These are phyloP conservation scores for Zygogramma bicolorata DNA, from an alignment of 2,888 invertebrate species.

Conservation along the genomic window DNA sequence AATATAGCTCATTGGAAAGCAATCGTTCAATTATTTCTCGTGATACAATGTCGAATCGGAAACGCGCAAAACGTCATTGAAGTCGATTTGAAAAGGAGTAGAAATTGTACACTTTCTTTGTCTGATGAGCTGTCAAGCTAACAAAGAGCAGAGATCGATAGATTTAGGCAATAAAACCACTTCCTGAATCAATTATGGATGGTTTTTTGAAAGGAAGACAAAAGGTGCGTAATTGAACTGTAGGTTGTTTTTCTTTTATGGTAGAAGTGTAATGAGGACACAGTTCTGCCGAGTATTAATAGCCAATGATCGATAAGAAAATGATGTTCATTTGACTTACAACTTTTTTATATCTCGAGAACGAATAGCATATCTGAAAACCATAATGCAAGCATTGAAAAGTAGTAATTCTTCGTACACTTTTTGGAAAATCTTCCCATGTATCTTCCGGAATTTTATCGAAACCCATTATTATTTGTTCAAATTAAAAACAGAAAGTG, in stretches of 20 bases:
- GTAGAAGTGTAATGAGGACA: neutral
- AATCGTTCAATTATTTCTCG: neutral
- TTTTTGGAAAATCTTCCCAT: too few relatives aligned
- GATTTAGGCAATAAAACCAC: neutral
- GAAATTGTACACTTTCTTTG: neutral
- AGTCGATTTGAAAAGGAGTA: conserved; percentile 5
- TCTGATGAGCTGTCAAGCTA: neutral
- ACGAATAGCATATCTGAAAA: too few relatives aligned
- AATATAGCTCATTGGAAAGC: neutral
- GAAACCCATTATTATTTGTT: too few relatives aligned
- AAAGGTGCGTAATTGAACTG: neutral
- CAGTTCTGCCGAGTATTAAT: neutral
- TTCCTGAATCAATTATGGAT: conserved; percentile 3
- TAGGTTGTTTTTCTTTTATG: neutral
- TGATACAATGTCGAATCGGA: neutral
- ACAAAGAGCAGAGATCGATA: neutral
- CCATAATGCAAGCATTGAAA: too few relatives aligned
- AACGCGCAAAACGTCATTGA: neutral
- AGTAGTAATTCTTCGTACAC: too few relatives aligned
- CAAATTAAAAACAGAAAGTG: too few relatives aligned
- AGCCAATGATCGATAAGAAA: too few relatives aligned
- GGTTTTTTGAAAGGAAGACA: neutral
- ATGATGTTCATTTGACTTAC: too few relatives aligned
- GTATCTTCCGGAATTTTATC: too few relatives aligned
- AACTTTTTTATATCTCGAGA: too few relatives aligned